Conservation (phyloP, 2,888 invertebrate species). For the Prionchulus punctatus region DNA sequence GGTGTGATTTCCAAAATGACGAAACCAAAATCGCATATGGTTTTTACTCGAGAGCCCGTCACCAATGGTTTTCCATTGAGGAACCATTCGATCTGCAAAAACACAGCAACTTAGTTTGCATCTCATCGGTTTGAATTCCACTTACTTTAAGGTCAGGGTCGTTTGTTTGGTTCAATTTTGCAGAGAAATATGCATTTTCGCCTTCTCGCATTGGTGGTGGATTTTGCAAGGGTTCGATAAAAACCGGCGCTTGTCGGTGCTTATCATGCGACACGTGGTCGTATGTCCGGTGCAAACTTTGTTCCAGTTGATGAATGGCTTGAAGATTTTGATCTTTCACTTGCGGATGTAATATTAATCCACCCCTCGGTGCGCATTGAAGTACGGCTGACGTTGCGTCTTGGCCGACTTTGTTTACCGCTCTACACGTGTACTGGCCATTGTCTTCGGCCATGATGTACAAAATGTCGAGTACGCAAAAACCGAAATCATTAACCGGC, state of each 20-base stretch:
- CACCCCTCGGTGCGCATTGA: conserved; percentile 17
- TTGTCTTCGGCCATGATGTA: conserved; percentile 78
- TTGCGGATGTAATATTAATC: conserved; percentile 24
- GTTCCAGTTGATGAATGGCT: conserved; percentile 28
- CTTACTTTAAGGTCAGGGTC: conserved; percentile 15
- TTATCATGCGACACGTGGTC: neutral
- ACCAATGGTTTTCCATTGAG: conserved; percentile 75
- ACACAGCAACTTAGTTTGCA: conserved; percentile 12
- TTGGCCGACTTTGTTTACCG: conserved; percentile 76
- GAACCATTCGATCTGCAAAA: conserved; percentile 52
- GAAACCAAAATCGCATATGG: conserved; percentile 91
- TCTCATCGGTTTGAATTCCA: conserved; percentile 28
- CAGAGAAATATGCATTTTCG: conserved; percentile 28
- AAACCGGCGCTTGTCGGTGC: conserved; percentile 21
- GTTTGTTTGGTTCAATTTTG: conserved; percentile 13
- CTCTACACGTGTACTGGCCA: conserved; percentile 61
- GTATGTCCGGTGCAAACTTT: conserved; percentile 18
- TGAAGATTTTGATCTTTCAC: conserved; percentile 18
- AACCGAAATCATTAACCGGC: conserved; percentile 83
- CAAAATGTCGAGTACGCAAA: conserved; percentile 73
- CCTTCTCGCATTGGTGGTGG: conserved; percentile 24
- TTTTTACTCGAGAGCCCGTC: conserved; percentile 79
- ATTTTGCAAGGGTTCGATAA: conserved; percentile 29
- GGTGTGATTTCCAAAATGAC: conserved; percentile 88
- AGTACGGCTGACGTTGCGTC: conserved; percentile 41